Evolutionary conservation across 1,140 invertebrate genomes (phyloP).

Genomic region (Neotoxoptera formosana): DNA sequence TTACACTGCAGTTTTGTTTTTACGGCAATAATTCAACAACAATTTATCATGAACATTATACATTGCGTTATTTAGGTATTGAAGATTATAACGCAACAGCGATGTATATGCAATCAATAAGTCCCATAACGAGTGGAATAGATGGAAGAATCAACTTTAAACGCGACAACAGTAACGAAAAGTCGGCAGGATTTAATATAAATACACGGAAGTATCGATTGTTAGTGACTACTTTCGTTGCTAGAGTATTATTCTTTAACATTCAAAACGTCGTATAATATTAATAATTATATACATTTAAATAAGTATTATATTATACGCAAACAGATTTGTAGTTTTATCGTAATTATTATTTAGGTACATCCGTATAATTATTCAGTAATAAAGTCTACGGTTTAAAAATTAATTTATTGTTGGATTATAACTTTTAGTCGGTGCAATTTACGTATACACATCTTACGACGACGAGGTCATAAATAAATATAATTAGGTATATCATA

Average conservation of each 20-base stretch:
- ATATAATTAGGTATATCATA: too few species aligned
- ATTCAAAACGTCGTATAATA: not conserved
- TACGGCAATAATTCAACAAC: not conserved
- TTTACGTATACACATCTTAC: not conserved
- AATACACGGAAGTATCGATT: not conserved
- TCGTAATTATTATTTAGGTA: not conserved
- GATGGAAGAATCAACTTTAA: not conserved
- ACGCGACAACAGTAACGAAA: not conserved
- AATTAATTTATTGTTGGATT: too few species aligned
- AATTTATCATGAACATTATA: not conserved
- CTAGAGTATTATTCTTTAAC: not conserved
- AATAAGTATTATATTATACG: too few species aligned
- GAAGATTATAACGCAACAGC: constrained; percentile 27
- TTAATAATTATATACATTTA: not conserved
- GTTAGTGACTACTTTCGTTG: not conserved
- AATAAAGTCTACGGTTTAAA: too few species aligned
- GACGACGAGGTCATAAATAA: too few species aligned
- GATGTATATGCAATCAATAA: not conserved
- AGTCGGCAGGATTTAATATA: not conserved
- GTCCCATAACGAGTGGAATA: constrained; percentile 25
- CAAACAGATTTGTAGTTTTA: not conserved
- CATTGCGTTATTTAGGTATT: not conserved
- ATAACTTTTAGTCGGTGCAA: not conserved
- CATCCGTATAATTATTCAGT: too few species aligned
- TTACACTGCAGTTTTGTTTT: not conserved